Evolutionary conservation across 2,113 vertebrate genomes (phyloP).

Genomic region (Phocoena sinus): DNA sequence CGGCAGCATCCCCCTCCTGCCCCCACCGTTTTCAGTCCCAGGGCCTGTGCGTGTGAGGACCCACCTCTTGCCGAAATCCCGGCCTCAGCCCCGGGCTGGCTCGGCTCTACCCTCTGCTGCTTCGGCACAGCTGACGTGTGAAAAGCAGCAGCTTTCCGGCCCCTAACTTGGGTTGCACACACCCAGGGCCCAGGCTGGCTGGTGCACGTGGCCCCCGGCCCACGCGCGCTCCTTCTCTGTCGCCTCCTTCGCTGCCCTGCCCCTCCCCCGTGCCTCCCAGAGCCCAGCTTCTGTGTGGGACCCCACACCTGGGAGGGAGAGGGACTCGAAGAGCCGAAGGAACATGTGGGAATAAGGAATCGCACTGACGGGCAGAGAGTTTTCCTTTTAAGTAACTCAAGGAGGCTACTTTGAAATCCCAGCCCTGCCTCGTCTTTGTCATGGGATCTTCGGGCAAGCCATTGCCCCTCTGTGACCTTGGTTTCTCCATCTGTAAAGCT

Average conservation of each 20-base stretch:
- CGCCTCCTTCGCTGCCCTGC: not conserved
- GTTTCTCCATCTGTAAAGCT: not conserved
- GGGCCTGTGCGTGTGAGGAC: not conserved
- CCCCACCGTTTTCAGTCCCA: fast-evolving
- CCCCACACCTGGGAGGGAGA: not conserved
- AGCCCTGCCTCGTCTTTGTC: not conserved
- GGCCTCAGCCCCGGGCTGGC: conserved; percentile 28
- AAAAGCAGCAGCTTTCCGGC: conserved; percentile 63
- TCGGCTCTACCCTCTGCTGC: conserved; percentile 58
- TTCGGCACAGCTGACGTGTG: conserved; percentile 55
- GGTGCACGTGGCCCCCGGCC: not conserved
- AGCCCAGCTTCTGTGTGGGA: not conserved
- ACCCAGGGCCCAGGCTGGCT: conserved; percentile 51
- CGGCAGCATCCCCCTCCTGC: not conserved
- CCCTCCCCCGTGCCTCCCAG: not conserved
- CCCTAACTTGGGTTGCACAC: conserved; percentile 4
- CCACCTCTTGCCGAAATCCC: not conserved
- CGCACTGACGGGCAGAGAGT: not conserved
- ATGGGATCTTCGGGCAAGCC: fast-evolving
- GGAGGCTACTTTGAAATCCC: not conserved
- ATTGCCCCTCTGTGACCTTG: fast-evolving
- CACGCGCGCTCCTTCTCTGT: not conserved
- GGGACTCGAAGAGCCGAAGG: not conserved
- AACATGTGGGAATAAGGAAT: fast-evolving
- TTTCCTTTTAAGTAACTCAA: not conserved